A percentile compares a stretch with the other conserved stretches of the same genome.
Conservation (phyloP, 2,888 invertebrate species). For the Matsumyia berberina region DNA sequence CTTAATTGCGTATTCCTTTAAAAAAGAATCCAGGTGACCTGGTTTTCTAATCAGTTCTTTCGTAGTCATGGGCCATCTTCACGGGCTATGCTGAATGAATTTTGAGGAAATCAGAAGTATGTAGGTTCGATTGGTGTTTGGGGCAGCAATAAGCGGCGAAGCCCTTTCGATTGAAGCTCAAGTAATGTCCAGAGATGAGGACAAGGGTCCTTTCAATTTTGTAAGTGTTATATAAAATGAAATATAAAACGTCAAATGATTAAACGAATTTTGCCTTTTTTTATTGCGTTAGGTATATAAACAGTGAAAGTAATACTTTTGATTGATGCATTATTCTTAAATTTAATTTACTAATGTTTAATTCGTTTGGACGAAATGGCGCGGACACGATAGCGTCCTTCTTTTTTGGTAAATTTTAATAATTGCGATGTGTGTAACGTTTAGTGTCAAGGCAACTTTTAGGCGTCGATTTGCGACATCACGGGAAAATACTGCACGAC, state of each 20-base stretch:
- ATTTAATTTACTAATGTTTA: conserved; percentile 17
- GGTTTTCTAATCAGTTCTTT: too few species aligned
- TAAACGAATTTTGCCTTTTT: conserved; percentile 35
- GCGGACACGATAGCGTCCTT: not conserved
- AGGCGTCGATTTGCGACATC: conserved; percentile 28
- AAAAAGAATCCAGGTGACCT: too few species aligned
- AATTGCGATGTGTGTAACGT: conserved; percentile 17
- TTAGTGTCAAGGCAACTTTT: conserved; percentile 46
- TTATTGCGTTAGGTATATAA: conserved; percentile 49
- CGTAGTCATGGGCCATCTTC: too few species aligned
- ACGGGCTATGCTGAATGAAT: too few species aligned
- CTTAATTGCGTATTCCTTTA: too few species aligned
- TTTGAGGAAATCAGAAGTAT: too few species aligned
- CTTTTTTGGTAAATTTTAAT: not conserved
- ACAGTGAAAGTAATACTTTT: conserved; percentile 63
- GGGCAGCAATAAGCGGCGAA: too few species aligned
- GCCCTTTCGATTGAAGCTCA: too few species aligned
- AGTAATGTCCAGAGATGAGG: too few species aligned
- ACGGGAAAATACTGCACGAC: conserved; percentile 29
- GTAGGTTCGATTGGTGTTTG: too few species aligned
- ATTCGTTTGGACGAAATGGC: conserved; percentile 46
- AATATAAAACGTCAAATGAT: not conserved
- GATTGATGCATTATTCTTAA: conserved; percentile 52
- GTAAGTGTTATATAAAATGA: not conserved
- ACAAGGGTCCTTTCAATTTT: too few species aligned